phyloP scores from a whole-genome alignment of 2,797 vertebrate species.

The Lepilemur ruficaudatus region DNA sequence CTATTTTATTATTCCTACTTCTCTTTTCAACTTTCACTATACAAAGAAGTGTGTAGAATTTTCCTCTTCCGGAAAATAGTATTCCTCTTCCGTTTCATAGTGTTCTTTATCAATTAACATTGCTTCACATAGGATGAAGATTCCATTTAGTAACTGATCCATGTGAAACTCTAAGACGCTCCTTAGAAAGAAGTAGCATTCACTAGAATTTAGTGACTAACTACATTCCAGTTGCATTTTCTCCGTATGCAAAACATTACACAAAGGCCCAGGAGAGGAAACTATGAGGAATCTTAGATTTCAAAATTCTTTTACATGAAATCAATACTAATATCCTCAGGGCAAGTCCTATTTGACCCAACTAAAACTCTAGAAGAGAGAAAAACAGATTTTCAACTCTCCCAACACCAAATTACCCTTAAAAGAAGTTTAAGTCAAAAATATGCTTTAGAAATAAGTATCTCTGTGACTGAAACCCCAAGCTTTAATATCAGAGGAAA shows the following conservation, averaged over 20 bases:
- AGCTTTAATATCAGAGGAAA: not conserved
- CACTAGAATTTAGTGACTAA: not conserved
- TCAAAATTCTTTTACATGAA: slow-evolving; percentile 57
- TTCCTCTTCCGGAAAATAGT: too few species aligned
- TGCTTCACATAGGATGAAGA: not conserved
- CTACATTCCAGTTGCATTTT: slow-evolving; percentile 18
- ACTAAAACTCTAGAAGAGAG: not conserved
- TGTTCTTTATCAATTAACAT: slow-evolving; percentile 33
- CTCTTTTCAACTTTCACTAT: slow-evolving; percentile 15
- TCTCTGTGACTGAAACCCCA: not conserved
- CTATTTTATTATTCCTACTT: slow-evolving; percentile 7
- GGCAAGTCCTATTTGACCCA: slow-evolving; percentile 23
- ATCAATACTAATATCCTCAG: slow-evolving; percentile 41
- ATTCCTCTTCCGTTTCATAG: not conserved
- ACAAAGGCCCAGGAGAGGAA: slow-evolving; percentile 52
- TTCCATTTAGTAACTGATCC: not conserved
- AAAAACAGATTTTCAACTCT: slow-evolving; percentile 37
- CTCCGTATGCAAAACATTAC: slow-evolving; percentile 33
- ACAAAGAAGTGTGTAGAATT: not conserved
- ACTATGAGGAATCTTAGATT: slow-evolving; percentile 45
- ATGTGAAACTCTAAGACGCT: not conserved
- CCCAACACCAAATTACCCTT: not conserved
- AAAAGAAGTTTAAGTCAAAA: slow-evolving; percentile 47
- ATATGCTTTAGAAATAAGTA: slow-evolving; percentile 50
- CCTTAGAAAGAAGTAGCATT: slow-evolving; percentile 21